Evolutionary conservation across 2,888 invertebrate genomes (phyloP).

Genomic region (Drosophila macrospina): DNA sequence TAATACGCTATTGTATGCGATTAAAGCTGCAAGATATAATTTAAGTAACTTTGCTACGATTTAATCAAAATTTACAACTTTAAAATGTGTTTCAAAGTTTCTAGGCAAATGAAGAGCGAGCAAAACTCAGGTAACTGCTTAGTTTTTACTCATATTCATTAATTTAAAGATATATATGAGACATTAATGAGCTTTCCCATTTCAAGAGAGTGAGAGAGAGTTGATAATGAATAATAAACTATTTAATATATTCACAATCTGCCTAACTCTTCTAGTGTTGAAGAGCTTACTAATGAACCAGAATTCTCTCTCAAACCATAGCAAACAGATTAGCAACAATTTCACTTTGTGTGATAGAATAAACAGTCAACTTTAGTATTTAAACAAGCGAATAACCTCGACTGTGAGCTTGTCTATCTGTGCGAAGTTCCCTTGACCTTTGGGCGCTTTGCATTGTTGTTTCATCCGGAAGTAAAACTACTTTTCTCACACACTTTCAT

Average conservation of each 20-base stretch:
- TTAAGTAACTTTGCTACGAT: not conserved
- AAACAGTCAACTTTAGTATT: not conserved
- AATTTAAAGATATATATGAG: not conserved
- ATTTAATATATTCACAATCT: not conserved
- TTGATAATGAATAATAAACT: not conserved
- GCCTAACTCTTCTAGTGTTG: not conserved
- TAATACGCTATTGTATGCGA: too few relatives aligned
- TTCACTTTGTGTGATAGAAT: not conserved
- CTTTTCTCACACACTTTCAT: constrained; percentile 13
- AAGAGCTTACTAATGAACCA: not conserved
- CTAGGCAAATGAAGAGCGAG: not conserved
- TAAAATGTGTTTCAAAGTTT: not conserved
- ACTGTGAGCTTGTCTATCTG: not conserved
- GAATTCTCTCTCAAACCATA: not conserved
- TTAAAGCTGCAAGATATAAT: too few relatives aligned
- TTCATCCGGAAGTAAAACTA: constrained; percentile 1
- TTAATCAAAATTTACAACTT: not conserved
- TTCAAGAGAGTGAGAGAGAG: too few relatives aligned
- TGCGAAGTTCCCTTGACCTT: constrained; percentile 3
- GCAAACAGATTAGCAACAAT: not conserved
- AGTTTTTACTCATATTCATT: not conserved
- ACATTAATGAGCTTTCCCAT: not conserved
- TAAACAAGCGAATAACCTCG: not conserved
- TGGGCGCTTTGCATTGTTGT: not conserved
- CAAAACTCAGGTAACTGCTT: not conserved